A percentile compares a stretch with the other conserved stretches of the same genome.
These are phyloP conservation scores for Bubalus kerabau DNA, from an alignment of 2,113 vertebrate species.

Conservation along the genomic window DNA sequence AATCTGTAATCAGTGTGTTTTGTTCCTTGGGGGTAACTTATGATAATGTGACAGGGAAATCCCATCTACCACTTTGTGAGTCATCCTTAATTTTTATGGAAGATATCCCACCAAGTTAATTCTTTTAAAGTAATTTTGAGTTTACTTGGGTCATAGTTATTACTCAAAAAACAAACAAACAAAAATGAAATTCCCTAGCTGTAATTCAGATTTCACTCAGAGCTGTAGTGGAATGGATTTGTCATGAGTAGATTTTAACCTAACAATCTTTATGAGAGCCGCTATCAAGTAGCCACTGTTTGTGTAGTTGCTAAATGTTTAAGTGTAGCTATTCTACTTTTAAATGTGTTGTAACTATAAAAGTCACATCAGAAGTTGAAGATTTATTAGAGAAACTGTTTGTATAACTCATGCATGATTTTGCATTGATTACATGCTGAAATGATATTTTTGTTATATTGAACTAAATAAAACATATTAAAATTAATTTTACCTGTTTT, in stretches of 20 bases:
- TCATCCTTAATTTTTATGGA: neutral
- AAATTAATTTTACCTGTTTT: neutral
- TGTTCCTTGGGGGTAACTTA: neutral
- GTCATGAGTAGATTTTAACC: neutral
- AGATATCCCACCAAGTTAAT: neutral
- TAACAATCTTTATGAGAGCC: neutral
- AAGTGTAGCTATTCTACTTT: neutral
- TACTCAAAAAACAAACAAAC: neutral
- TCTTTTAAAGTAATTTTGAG: neutral
- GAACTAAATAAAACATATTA: conserved; percentile 7
- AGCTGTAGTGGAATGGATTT: neutral
- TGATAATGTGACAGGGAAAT: neutral
- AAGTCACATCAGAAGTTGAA: neutral
- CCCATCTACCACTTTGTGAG: neutral
- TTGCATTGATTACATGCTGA: neutral
- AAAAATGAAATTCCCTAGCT: neutral
- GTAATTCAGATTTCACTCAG: neutral
- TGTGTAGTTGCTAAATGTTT: neutral
- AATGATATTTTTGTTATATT: neutral
- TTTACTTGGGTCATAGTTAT: neutral
- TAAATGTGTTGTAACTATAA: neutral
- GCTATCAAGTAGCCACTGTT: neutral
- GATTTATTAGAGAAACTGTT: neutral
- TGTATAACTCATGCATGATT: neutral
- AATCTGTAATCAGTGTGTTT: neutral